These are phyloP conservation scores for Venusia cambrica DNA, from an alignment of 2,888 invertebrate genomes.

Conservation along the genomic window DNA sequence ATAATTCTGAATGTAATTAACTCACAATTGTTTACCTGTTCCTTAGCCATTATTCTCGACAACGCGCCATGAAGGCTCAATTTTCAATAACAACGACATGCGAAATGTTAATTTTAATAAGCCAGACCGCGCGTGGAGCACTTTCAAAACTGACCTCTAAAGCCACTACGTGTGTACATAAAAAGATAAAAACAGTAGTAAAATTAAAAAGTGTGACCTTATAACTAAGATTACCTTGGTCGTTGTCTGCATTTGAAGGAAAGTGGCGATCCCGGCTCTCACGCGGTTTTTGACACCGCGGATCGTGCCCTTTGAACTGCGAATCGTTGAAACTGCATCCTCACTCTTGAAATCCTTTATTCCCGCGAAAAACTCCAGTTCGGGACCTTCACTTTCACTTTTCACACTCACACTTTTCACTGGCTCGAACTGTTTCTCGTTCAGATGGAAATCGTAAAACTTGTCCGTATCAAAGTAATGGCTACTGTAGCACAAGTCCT, in stretches of 20 bases:
- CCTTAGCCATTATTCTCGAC: slow-evolving; percentile 47
- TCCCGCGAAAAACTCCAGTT: slow-evolving; percentile 89
- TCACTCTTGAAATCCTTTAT: slow-evolving; percentile 86
- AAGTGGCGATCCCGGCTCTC: slow-evolving; percentile 96
- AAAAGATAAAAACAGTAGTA: slow-evolving; percentile 45
- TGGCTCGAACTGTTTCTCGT: slow-evolving; percentile 83
- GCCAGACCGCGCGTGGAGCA: slow-evolving; percentile 51
- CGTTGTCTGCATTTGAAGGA: slow-evolving; percentile 90
- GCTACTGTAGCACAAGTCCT: slow-evolving; percentile 71
- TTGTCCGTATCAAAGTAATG: slow-evolving; percentile 88
- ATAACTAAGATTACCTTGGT: slow-evolving; percentile 84
- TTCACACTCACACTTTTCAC: slow-evolving; percentile 74
- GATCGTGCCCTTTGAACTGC: slow-evolving; percentile 95
- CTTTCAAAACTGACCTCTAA: slow-evolving; percentile 77
- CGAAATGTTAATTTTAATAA: slow-evolving; percentile 52
- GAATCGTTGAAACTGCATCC: slow-evolving; percentile 87
- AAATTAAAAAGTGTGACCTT: slow-evolving; percentile 47
- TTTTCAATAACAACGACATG: slow-evolving; percentile 43
- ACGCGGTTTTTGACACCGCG: slow-evolving; percentile 97
- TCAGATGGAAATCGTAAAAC: slow-evolving; percentile 91
- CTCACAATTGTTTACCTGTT: slow-evolving; percentile 53
- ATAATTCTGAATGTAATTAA: slow-evolving; percentile 60
- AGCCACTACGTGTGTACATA: slow-evolving; percentile 65
- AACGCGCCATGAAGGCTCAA: slow-evolving; percentile 57
- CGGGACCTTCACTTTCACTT: slow-evolving; percentile 66